Base-by-base conservation (phyloP, 2,888 invertebrate species). In the Drosophila heteroneura region DNA sequence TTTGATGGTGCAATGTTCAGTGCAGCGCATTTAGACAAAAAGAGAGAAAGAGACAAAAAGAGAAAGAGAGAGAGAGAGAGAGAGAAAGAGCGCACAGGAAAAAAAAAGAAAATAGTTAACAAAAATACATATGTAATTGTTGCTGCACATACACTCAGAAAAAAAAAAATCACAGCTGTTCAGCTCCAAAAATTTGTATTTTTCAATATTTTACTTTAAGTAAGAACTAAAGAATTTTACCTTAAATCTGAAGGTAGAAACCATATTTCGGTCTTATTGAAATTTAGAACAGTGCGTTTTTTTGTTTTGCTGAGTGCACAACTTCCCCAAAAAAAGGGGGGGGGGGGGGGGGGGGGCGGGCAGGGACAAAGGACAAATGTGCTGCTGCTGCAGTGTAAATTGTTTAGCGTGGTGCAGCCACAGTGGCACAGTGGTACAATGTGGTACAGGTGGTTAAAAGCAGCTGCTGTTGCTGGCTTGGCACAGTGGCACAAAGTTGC, bases 1-100 rank as follows among this genome's bases (percentile, higher is more conserved):
- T 41, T 62, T 68, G 58, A 66, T 52, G 61, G 65, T 69, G 71
- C 69, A 75, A 49, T 57, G 7, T 62, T 79, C 1, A 67, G 74
- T 77, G 83, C 76, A 71, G 65, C 70, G 67, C 71, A 66, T 56
- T 51, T 47, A 52, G 63, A 81, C 63, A 70, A 64, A 74, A 57
- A 49, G 70, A 60, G 53, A 72, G 37, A 51, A 26, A 33, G 26
- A 74, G 33, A 44, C 22, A 63, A 53, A 65, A 41, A 61, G 52
- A 74, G 28, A 66, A 47, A 74, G 28, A 79, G 49, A 81, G 52
- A 68, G 58, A 66, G 78, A 37, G 49, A 65, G 47, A 61, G 51
- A 62, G 56, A 64, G 59, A 68, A 58, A 67, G 81, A 62, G 68
- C 66, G 60, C 65, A 70, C 77, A 76, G 33, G 59, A 49, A 60